Evolutionary conservation across 2,888 invertebrate genomes (phyloP), one percentile per base, ranked within the genome.

Genomic region (Auanema sp.): DNA sequence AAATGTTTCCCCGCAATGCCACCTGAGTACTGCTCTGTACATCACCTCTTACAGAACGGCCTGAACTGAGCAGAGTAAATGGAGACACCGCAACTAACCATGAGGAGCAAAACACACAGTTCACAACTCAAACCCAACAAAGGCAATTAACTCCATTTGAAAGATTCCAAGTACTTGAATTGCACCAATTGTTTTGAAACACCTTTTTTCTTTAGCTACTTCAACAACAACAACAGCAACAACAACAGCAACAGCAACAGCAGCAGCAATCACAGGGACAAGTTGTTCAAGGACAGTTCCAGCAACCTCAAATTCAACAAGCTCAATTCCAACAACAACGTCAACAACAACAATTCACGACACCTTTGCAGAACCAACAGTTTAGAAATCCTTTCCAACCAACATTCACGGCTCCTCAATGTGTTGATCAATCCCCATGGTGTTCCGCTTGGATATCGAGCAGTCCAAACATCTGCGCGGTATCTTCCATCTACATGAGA

Each of bases 401-500:
- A 5, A 47, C 21, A 5, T 47, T 47, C 21, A 18, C 16, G 3
- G 6, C 58, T 1, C 56, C 42, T 42, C 24, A 12, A 12, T 76
- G 76, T 42, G 16, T 61, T n/a, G 79, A 79, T 50, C 60, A 66
- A 10, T 75, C 76, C 1, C 64, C 75, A 12, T 79, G 81, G 81
- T 82, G 81, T 60, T 51, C 61, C 2, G 69, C 71, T 5, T 82
- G 82, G 82, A 65, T 80, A 24, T 58, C 51, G 5, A 68, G 68
- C 3, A 75, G 75, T 40, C 69, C 77, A 1, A 52, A 65, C 41
- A 76, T 82, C 40, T 82, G 82, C 59, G 60, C 64, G 43, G 71
- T 75, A 3, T 83, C 82, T 2, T 75, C 79, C 23, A 78, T 83
- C 58, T 82, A 80, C 72, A 82, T 82, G 82, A 66, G 76, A 16